Base-by-base conservation (phyloP, 2,113 vertebrate species). In the Macrotus californicus region DNA sequence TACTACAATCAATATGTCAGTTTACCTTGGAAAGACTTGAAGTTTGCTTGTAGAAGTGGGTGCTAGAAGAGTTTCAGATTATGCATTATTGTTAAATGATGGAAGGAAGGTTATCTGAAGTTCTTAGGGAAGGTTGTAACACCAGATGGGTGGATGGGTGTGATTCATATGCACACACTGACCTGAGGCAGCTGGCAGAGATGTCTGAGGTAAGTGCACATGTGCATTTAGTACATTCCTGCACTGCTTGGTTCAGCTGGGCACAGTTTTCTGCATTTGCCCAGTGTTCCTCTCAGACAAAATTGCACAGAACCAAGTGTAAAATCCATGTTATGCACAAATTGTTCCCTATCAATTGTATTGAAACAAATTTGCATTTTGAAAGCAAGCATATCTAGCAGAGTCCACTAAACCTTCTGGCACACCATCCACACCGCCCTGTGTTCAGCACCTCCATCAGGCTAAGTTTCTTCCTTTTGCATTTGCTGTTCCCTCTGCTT, bases 281-380 rank as follows among this genome's bases (percentile, higher is more conserved):
- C 6, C 66, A 15, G 9, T 64, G 6, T 76, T 54, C 39, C 34
- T 89, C 29, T 61, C 59, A 46, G 34, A 69, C 14, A 96, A 87
- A 93, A 89, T 61, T 26, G 34, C 39, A 87, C 36, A 67, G 31
- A 64, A 59, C 12, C 26, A 94, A 73, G 79, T 48, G 41, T 15
- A 76, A 96, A 97, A 66, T 29, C 61, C 26, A 59, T 11, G 0
- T 41, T 61, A 89, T 52, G 36, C 73, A 96, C 52, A 94, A 92
- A 90, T 31, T 70, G 18, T 94, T 59, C 10, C 16, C 88, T 31
- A 54, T 76, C n/a, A 59, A n/a, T 52, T 10, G 2, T 81, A 3
- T 79, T 87, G 61, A 66, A 75, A 94, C 19, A 75, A 77, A 86
- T 48, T 69, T 89, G n/a, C 41, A 72, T 75, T 88, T 41, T 70